Evolutionary conservation across 2,797 vertebrate genomes (phyloP).

Genomic region (Macrochelys suwanniensis): DNA sequence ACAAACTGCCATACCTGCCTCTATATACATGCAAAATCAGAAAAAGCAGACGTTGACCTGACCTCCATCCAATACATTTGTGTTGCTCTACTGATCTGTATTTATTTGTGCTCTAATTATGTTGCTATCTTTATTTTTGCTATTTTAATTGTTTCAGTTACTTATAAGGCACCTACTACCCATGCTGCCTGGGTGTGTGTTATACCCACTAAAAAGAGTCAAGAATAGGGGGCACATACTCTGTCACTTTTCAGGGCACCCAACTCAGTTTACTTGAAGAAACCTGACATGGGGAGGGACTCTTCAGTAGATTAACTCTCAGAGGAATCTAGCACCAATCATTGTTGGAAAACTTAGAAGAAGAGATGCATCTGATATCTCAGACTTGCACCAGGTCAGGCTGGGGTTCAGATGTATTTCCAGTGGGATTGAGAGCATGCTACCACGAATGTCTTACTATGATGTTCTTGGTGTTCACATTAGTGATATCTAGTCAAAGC

Average conservation of each 20-base stretch:
- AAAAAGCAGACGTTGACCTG: constrained; percentile 56
- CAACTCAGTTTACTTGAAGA: neutral
- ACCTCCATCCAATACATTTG: neutral
- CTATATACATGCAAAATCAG: neutral
- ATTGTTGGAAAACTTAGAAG: too few relatives aligned
- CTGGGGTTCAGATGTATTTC: too few relatives aligned
- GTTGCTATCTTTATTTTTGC: neutral
- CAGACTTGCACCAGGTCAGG: too few relatives aligned
- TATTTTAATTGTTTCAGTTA: neutral
- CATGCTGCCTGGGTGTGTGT: rapidly evolving
- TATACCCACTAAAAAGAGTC: neutral
- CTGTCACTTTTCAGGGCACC: neutral
- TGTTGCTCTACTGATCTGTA: constrained; percentile 13
- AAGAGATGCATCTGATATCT: too few relatives aligned
- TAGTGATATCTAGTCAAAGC: too few relatives aligned
- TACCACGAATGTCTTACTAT: too few relatives aligned
- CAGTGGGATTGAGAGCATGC: too few relatives aligned
- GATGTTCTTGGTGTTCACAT: too few relatives aligned
- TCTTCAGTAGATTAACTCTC: too few relatives aligned
- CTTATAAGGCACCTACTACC: too few relatives aligned
- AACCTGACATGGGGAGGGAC: neutral
- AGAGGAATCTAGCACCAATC: too few relatives aligned
- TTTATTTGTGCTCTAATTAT: neutral
- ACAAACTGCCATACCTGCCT: constrained; percentile 50
- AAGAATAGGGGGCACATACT: rapidly evolving